Percentiles rank a stretch among this genome's conserved stretches.
These are phyloP conservation scores for Hypsibius dujardini DNA, from an alignment of 1,140 invertebrate species.

Conservation along the genomic window DNA sequence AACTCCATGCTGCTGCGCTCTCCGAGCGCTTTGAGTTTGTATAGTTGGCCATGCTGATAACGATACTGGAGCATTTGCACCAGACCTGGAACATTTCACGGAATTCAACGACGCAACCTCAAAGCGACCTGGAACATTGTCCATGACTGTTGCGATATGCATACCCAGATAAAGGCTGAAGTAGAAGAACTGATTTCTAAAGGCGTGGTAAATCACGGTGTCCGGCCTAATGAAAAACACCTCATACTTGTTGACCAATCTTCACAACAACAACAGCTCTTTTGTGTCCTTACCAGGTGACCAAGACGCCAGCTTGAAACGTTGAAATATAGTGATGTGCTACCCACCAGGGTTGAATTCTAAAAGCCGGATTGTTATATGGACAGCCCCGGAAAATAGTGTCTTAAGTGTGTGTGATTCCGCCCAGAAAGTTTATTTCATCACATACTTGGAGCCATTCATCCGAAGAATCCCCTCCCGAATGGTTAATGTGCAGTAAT, in stretches of 20 bases:
- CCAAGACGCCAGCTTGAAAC: slow-evolving; percentile 69
- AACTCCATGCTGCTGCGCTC: slow-evolving; percentile 91
- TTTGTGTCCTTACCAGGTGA: slow-evolving; percentile 54
- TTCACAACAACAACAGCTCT: no score
- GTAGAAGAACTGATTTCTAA: slow-evolving; percentile 11
- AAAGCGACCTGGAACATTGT: no score
- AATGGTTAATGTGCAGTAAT: slow-evolving; percentile 97
- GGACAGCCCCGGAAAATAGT: no score
- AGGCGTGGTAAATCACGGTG: slow-evolving; percentile 9
- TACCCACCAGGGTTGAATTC: slow-evolving; percentile 82
- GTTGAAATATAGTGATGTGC: slow-evolving; percentile 97
- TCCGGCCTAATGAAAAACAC: neutral
- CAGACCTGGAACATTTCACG: slow-evolving; percentile 47
- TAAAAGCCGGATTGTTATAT: slow-evolving; percentile 23
- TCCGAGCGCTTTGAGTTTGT: slow-evolving; percentile 79
- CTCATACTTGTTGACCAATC: no score
- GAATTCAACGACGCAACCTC: neutral
- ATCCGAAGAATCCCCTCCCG: slow-evolving; percentile 85
- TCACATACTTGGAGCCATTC: slow-evolving; percentile 40
- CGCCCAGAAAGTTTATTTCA: no score
- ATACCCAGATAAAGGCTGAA: slow-evolving; percentile 10
- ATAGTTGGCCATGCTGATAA: slow-evolving; percentile 87
- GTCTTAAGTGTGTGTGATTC: no score
- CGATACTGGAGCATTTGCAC: slow-evolving; percentile 71
- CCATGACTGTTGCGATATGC: neutral